phyloP scores from a whole-genome alignment of 2,797 vertebrate species.

The Typhlichthys eigenmanni region DNA sequence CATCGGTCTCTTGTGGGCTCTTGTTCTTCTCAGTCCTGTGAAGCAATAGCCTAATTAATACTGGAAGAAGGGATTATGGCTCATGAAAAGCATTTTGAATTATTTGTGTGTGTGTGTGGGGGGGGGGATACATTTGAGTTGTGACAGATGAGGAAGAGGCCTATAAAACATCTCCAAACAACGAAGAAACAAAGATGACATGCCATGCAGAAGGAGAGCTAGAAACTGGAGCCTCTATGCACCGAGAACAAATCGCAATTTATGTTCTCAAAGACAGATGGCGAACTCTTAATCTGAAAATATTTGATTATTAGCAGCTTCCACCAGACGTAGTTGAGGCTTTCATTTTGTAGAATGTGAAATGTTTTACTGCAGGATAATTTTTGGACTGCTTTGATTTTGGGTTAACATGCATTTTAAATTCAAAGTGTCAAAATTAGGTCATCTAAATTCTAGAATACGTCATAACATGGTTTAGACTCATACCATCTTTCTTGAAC shows the following conservation, averaged over 20 bases:
- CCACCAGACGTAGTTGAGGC: too few relatives aligned
- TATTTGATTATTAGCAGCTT: too few relatives aligned
- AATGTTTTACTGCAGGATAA: too few relatives aligned
- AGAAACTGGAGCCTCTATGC: too few relatives aligned
- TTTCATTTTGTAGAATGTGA: too few relatives aligned
- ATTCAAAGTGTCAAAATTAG: too few relatives aligned
- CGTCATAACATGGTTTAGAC: too few relatives aligned
- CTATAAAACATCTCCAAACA: constrained; percentile 52
- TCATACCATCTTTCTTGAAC: constrained; percentile 2
- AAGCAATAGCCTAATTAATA: constrained; percentile 48
- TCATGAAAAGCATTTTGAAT: constrained; percentile 41
- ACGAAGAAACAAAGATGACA: constrained; percentile 27
- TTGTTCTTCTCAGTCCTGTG: constrained; percentile 1
- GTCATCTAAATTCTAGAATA: too few relatives aligned
- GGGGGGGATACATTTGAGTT: constrained; percentile 38
- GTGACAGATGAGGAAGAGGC: constrained; percentile 52
- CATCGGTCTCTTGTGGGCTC: background rate
- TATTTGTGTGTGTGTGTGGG: constrained; percentile 3
- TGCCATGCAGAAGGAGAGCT: too few relatives aligned
- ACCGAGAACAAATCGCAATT: too few relatives aligned
- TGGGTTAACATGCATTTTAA: too few relatives aligned
- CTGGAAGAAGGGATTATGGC: constrained; percentile 44
- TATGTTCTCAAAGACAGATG: constrained; percentile 38
- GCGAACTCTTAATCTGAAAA: background rate
- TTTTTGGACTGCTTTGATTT: too few relatives aligned